Evolutionary conservation across 2,888 invertebrate genomes (phyloP), one percentile per base, ranked within the genome.

Genomic region (Isoperla grammatica): DNA sequence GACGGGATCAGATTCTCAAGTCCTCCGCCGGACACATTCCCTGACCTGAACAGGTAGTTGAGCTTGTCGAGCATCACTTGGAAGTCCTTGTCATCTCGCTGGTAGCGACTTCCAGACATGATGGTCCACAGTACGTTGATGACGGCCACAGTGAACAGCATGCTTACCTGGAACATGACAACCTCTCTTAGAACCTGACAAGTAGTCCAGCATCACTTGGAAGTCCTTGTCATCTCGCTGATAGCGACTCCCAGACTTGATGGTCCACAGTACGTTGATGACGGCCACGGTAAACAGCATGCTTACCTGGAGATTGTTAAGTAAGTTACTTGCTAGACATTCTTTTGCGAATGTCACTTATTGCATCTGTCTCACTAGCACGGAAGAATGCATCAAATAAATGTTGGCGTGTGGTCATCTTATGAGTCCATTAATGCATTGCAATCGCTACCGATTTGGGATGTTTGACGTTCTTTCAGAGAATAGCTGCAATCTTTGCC

Each of bases 81-180:
- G n/a, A 65, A 57, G 8, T 56, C 45, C 5, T 20, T 57, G 50
- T 68, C 66, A 42, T 62, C 43, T 9, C 54, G 60, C 11, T 57
- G 22, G 57, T 60, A 64, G 13, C 64, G 50, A 6, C 50, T 46
- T n/a, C 66, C 66, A 9, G 65, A 65, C 59, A 67, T 60, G 23
- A 67, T 57, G 1, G 63, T 61, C 68, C 68, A 68, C 5, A 68
- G 58, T 1, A 68, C 65, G 58, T 68, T 68, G 37, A 67, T 59
- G 13, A 63, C 58, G 6, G 66, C 61, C 12, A 59, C 56, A 5
- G 56, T 57, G 58, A 68, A 65, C 15, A 65, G 20, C 2, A 54
- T 50, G 9, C 62, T 66, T 50, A 23, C 23, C 17, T 22, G 29
- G 5, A 29, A 29, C 8, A 4, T 6, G 29, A 29, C 29, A 29